Conservation (phyloP, 2,113 vertebrate species). For the Perca fluviatilis region DNA sequence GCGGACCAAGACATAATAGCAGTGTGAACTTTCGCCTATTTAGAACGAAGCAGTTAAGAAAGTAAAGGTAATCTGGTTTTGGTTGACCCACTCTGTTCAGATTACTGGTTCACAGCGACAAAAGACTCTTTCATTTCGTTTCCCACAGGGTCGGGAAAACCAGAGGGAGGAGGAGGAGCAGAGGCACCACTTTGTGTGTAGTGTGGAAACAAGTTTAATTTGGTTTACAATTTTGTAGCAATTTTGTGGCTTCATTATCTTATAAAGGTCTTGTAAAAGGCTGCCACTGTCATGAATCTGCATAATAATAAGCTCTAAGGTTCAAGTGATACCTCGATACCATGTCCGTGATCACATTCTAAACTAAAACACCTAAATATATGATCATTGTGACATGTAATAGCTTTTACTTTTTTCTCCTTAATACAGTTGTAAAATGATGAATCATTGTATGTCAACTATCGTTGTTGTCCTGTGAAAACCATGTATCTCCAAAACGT, state of each 20-base stretch:
- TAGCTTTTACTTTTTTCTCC: too few relatives aligned
- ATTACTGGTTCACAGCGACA: constrained; percentile 66
- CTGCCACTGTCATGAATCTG: background rate
- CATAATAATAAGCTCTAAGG: background rate
- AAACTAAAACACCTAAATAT: too few relatives aligned
- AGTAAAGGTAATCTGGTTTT: constrained; percentile 46
- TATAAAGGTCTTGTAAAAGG: background rate
- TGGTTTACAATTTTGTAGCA: background rate
- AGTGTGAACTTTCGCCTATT: constrained; percentile 71
- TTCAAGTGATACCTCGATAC: background rate
- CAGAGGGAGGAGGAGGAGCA: background rate
- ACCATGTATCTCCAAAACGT: background rate
- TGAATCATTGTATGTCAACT: background rate
- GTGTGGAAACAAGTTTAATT: background rate
- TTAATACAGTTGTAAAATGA: background rate
- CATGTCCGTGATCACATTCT: background rate
- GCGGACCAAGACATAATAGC: constrained; percentile 18
- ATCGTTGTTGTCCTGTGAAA: background rate
- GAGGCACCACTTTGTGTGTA: constrained; percentile 6
- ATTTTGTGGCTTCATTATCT: background rate
- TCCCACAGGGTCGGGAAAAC: constrained; percentile 8
- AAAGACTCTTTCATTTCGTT: constrained; percentile 71
- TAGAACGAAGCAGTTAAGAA: constrained; percentile 36
- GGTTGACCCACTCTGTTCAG: constrained; percentile 52
- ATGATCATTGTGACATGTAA: too few relatives aligned